Conservation (phyloP, 1,140 invertebrate genomes). For the Frieseomelitta varia region DNA sequence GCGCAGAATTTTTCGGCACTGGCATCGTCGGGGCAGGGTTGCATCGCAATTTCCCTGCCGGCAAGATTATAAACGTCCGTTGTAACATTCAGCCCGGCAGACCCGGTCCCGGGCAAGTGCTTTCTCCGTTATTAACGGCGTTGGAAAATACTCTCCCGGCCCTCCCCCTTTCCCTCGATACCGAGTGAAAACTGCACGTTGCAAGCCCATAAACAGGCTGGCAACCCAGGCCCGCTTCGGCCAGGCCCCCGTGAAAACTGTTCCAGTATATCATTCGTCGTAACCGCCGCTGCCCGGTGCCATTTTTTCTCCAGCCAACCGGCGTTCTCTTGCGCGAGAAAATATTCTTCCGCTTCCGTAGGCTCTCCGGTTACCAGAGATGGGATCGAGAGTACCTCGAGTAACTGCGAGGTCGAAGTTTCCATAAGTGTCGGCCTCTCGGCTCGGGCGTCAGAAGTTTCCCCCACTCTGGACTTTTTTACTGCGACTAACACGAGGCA, state of each 20-base stretch:
- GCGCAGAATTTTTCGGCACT: background rate
- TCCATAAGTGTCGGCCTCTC: too few species aligned
- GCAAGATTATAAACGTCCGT: conserved; percentile 53
- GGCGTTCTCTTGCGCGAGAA: background rate
- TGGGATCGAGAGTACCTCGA: background rate
- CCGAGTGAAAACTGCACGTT: conserved; percentile 45
- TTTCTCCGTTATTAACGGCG: conserved; percentile 62
- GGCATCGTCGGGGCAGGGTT: background rate
- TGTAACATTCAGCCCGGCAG: conserved; percentile 40
- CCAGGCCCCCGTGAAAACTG: conserved; percentile 34
- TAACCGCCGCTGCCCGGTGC: conserved; percentile 29
- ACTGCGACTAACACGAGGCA: too few species aligned
- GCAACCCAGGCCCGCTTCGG: background rate
- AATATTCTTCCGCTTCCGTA: conserved; percentile 38
- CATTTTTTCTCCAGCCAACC: conserved; percentile 29
- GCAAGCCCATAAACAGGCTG: conserved; percentile 49
- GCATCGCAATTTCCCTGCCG: conserved; percentile 9
- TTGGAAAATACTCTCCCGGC: conserved; percentile 39
- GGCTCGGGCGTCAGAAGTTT: too few species aligned
- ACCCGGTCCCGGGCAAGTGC: conserved; percentile 32
- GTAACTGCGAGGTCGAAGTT: too few species aligned
- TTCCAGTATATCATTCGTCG: conserved; percentile 48
- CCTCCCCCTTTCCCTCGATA: conserved; percentile 40
- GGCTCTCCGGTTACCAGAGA: conserved; percentile 29
- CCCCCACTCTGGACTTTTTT: too few species aligned